Evolutionary conservation across 2,888 invertebrate species (phyloP).

Genomic region (Latrodectus elegans): DNA sequence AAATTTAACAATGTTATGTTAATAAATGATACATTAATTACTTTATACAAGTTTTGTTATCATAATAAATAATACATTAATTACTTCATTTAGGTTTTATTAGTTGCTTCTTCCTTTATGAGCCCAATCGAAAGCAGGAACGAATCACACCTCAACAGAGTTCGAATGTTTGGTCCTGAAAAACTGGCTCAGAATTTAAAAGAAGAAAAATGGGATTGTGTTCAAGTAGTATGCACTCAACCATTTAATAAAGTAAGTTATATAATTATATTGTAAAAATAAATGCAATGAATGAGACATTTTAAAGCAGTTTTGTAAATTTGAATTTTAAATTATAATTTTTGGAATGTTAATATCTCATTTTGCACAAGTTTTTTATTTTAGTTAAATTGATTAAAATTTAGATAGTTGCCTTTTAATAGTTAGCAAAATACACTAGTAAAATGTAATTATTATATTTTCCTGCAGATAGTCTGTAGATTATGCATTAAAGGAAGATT

Average conservation of each 20-base stretch:
- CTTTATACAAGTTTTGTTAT: slow-evolving; percentile 80
- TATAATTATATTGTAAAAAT: no score
- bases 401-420: not conserved
- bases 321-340: not conserved
- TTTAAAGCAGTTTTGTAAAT: not conserved
- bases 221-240: slow-evolving; percentile 89
- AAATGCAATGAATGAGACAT: not conserved
- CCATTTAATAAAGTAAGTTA: slow-evolving; percentile 83
- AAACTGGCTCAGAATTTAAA: slow-evolving; percentile 77
- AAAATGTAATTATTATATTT: no score
- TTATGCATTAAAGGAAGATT: no score
- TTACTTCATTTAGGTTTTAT: slow-evolving; percentile 79
- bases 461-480: no score
- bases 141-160: slow-evolving; percentile 81
- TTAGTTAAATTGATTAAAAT: not conserved
- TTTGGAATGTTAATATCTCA: not conserved
- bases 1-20: no score
- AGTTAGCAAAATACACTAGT: no score
- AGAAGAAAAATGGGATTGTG: slow-evolving; percentile 85
- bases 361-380: not conserved
- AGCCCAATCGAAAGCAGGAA: slow-evolving; percentile 84
- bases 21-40: not conserved
- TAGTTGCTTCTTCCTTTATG: slow-evolving; percentile 87
- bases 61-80: no score
- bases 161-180: slow-evolving; percentile 82